These are phyloP conservation scores for Spisula solida DNA, from an alignment of 2,888 invertebrate species.

Conservation along the genomic window DNA sequence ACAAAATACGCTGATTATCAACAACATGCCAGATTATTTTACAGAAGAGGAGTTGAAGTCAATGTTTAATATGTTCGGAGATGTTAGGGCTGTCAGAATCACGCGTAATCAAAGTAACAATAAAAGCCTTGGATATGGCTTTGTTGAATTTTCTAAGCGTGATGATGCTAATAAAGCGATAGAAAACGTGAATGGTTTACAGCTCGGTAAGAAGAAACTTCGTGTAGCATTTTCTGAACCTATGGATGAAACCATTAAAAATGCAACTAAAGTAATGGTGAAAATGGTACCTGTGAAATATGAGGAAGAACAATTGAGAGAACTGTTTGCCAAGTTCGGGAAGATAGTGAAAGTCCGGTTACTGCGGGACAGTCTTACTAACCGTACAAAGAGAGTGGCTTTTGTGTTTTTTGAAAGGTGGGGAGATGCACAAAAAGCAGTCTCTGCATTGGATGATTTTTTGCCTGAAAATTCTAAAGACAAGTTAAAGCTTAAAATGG, in stretches of 20 bases:
- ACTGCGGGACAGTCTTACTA: slow-evolving; percentile 95
- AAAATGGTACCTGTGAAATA: slow-evolving; percentile 92
- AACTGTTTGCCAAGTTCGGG: slow-evolving; percentile 95
- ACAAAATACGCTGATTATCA: slow-evolving; percentile 95
- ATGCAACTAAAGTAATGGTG: slow-evolving; percentile 97
- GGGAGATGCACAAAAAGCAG: slow-evolving; percentile 96
- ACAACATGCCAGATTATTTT: slow-evolving; percentile 97
- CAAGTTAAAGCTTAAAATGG: slow-evolving; percentile 93
- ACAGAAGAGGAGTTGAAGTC: slow-evolving; percentile 96
- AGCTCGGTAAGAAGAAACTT: slow-evolving; percentile 96
- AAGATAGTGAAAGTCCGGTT: slow-evolving; percentile 97
- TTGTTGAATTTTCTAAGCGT: slow-evolving; percentile 95
- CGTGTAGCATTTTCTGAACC: slow-evolving; percentile 98
- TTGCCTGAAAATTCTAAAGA: slow-evolving; percentile 95
- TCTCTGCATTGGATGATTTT: slow-evolving; percentile 93
- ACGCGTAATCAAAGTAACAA: slow-evolving; percentile 91
- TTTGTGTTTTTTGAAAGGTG: slow-evolving; percentile 94
- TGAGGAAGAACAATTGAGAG: slow-evolving; percentile 93
- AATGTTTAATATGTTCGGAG: slow-evolving; percentile 95
- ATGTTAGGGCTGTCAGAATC: slow-evolving; percentile 95
- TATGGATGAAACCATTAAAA: slow-evolving; percentile 96
- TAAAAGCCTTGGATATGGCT: slow-evolving; percentile 98
- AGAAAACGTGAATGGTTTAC: slow-evolving; percentile 94
- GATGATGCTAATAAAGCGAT: slow-evolving; percentile 96
- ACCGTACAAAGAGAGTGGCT: slow-evolving; percentile 95